These are phyloP conservation scores for Leucophenga maculata DNA, from an alignment of 2,888 invertebrate species.

Conservation along the genomic window DNA sequence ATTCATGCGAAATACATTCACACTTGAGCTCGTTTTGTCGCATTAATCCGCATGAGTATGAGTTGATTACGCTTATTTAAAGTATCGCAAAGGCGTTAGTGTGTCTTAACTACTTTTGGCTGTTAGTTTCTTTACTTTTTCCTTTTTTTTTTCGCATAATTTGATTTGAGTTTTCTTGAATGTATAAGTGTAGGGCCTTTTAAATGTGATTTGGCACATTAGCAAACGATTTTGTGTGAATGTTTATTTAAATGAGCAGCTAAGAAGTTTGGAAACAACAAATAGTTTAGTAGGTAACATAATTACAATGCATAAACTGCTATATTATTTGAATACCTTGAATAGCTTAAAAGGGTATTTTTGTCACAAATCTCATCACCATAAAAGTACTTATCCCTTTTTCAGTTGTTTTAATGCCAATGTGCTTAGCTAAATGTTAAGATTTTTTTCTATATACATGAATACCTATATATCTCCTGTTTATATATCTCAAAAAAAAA, in stretches of 20 bases:
- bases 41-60: conserved; percentile 11
- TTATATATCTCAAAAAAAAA: no score
- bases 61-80: conserved; percentile 19
- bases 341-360: no score
- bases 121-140: neutral
- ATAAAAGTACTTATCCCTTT: no score
- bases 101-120: conserved; percentile 8
- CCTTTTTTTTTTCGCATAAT: conserved; percentile 9
- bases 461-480: no score
- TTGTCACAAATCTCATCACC: no score
- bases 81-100: neutral
- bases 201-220: conserved; percentile 10
- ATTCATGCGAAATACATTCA: conserved; percentile 17
- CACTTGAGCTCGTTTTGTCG: conserved; percentile 16
- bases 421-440: no score
- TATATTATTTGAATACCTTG: no score
- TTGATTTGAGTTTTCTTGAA: neutral
- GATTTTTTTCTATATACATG: no score
- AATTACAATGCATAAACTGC: no score
- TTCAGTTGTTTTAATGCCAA: no score
- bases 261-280: no score
- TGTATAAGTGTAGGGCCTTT: neutral
- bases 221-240: neutral
- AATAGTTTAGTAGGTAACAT: no score
- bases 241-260: neutral